Percentiles rank a stretch among this genome's conserved stretches.
Evolutionary conservation across 2,888 invertebrate species (phyloP).

Genomic region (Drosophila maculinotata): DNA sequence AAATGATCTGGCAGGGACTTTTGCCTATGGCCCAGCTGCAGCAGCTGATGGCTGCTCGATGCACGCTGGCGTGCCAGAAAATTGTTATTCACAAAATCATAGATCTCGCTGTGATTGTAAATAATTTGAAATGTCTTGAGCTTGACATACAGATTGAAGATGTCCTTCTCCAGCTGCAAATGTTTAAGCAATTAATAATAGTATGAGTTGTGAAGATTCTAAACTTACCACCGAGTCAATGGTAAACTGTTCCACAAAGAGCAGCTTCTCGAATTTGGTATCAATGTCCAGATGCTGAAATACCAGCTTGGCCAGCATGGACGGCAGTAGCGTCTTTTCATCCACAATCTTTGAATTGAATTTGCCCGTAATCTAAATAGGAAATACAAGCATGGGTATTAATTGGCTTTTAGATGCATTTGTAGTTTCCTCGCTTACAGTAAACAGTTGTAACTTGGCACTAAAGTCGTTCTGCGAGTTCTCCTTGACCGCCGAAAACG

Average conservation of each 20-base stretch:
- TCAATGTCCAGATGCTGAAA: conserved; percentile 88
- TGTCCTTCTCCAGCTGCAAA: conserved; percentile 86
- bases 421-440: conserved; percentile 84
- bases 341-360: conserved; percentile 86
- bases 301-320: conserved; percentile 88
- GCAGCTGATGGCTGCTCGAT: conserved; percentile 52
- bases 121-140: conserved; percentile 89
- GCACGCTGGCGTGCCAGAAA: conserved; percentile 85
- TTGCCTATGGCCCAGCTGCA: conserved; percentile 73
- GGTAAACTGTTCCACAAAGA: conserved; percentile 87
- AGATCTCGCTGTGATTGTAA: conserved; percentile 89
- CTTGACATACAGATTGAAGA: conserved; percentile 89
- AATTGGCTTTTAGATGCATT: conserved; percentile 1
- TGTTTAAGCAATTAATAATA: background rate
- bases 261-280: conserved; percentile 87
- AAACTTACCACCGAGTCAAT: conserved; percentile 87
- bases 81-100: conserved; percentile 87
- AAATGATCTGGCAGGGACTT: conserved; percentile 74
- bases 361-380: conserved; percentile 86
- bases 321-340: conserved; percentile 85
- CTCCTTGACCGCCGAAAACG: conserved; percentile 89
- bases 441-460: conserved; percentile 89
- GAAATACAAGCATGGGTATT: background rate
- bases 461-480: conserved; percentile 90
- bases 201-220: background rate